These are phyloP conservation scores for Stenolophus ochropezus DNA, from an alignment of 2,888 invertebrate species.

Conservation along the genomic window DNA sequence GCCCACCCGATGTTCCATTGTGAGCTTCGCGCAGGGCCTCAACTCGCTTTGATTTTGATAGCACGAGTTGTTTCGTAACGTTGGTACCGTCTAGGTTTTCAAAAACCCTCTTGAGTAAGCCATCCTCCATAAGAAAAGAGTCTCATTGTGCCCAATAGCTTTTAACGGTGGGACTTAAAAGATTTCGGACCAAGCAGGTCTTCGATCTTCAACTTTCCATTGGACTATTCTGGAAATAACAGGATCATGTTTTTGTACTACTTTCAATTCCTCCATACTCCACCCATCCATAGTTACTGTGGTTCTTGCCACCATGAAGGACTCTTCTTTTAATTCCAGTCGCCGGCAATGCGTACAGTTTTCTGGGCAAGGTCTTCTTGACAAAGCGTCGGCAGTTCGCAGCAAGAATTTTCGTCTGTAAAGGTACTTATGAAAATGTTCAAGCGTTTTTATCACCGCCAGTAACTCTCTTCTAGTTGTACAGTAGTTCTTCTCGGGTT, in stretches of 20 bases:
- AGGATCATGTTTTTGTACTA: no score
- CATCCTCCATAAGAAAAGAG: neutral
- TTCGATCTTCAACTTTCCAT: no score
- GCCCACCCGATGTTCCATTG: constrained; percentile 63
- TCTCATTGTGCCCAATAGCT: constrained; percentile 7
- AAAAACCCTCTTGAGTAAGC: neutral
- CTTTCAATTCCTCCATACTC: no score
- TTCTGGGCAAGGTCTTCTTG: neutral
- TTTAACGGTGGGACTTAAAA: neutral
- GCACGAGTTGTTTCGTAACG: neutral
- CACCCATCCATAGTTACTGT: neutral
- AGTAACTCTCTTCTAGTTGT: neutral
- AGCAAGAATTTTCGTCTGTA: neutral
- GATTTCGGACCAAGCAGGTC: no score
- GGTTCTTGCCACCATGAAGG: neutral
- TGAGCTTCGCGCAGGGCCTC: constrained; percentile 59
- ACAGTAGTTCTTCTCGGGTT: neutral
- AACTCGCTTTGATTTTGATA: neutral
- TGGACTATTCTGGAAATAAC: no score
- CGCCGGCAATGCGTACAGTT: neutral
- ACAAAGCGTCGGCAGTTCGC: neutral
- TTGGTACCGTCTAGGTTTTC: neutral
- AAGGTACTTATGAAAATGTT: neutral
- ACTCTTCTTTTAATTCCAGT: neutral
- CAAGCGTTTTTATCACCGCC: neutral